phyloP scores from a whole-genome alignment of 2,888 invertebrate species.

The Lissonota sp. region DNA sequence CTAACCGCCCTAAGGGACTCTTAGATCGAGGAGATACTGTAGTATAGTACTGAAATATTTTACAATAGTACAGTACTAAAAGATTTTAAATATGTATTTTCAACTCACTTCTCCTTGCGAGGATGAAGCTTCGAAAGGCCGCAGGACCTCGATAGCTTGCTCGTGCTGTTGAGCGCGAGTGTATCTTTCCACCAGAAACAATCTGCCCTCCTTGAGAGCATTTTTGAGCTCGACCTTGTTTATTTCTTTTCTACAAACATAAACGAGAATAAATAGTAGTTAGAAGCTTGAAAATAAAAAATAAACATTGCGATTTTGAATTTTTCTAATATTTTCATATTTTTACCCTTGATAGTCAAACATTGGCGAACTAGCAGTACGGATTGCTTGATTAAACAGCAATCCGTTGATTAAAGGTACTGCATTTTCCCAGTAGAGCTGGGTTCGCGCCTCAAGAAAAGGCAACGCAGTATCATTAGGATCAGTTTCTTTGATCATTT shows the following conservation, averaged over 20 bases:
- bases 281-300: too few relatives aligned
- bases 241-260: conserved; percentile 78
- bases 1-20: too few relatives aligned
- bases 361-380: conserved; percentile 86
- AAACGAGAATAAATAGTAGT: too few relatives aligned
- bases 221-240: conserved; percentile 81
- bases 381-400: conserved; percentile 87
- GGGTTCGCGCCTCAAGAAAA: conserved; percentile 88
- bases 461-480: conserved; percentile 73
- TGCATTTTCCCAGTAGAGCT: conserved; percentile 91
- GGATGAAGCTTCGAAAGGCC: conserved; percentile 90
- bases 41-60: too few relatives aligned
- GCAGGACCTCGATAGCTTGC: conserved; percentile 90
- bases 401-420: conserved; percentile 90
- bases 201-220: conserved; percentile 90
- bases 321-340: conserved; percentile 73
- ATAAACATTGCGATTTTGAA: too few relatives aligned
- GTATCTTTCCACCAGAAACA: conserved; percentile 89
- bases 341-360: conserved; percentile 88
- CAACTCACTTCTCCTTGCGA: conserved; percentile 87
- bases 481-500: conserved; percentile 74
- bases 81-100: not conserved
- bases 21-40: too few relatives aligned
- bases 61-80: too few relatives aligned
- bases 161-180: conserved; percentile 91